phyloP scores from a whole-genome alignment of 1,140 invertebrate species.

The Conus ventricosus region DNA sequence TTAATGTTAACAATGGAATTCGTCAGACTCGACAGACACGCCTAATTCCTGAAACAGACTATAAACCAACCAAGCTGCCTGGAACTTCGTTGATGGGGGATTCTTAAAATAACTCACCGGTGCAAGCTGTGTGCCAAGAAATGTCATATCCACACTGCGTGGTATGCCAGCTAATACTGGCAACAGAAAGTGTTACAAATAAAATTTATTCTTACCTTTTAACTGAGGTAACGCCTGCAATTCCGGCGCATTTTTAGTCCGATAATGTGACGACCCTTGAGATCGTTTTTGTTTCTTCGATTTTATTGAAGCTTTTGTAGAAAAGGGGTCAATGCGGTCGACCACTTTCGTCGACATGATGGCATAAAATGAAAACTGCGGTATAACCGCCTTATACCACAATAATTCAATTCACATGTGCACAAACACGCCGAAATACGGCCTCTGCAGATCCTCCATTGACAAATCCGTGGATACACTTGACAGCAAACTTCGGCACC shows the following conservation, averaged over 20 bases:
- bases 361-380: constrained; percentile 36
- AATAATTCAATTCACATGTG: constrained; percentile 48
- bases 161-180: neutral
- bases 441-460: constrained; percentile 44
- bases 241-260: constrained; percentile 74
- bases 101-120: constrained; percentile 41
- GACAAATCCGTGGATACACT: constrained; percentile 52
- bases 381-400: constrained; percentile 41
- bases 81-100: constrained; percentile 24
- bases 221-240: constrained; percentile 73
- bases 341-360: constrained; percentile 71
- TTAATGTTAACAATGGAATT: too few relatives aligned
- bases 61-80: constrained; percentile 34
- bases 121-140: constrained; percentile 30
- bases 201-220: constrained; percentile 67
- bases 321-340: constrained; percentile 74
- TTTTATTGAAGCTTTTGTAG: constrained; percentile 73
- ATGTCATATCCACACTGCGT: constrained; percentile 30
- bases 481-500: constrained; percentile 41
- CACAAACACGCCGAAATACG: constrained; percentile 38
- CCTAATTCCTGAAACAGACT: constrained; percentile 34
- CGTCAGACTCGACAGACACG: neutral
- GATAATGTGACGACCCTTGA: constrained; percentile 75
- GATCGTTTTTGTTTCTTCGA: constrained; percentile 75
- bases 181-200: constrained; percentile 4